Evolutionary conservation across 2,113 vertebrate genomes (phyloP).

Genomic region (Podarcis cretensis): DNA sequence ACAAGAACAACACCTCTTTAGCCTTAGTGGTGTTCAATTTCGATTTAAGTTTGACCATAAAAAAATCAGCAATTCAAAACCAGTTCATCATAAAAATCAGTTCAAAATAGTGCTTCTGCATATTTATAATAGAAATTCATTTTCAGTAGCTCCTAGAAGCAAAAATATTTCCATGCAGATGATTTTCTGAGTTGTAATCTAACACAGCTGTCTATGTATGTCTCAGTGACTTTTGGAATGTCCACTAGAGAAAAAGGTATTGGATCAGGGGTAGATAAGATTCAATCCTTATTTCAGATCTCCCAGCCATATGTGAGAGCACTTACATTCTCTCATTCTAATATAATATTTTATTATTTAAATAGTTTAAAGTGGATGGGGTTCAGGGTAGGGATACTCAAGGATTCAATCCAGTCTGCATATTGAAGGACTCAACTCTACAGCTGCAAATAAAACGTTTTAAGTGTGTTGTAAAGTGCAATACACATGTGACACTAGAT

Average conservation of each 20-base stretch:
- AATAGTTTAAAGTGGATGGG: no score
- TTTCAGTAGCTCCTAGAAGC: slow-evolving; percentile 71
- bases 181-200: slow-evolving; percentile 71
- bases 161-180: slow-evolving; percentile 70
- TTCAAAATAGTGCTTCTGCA: slow-evolving; percentile 70
- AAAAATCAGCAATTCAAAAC: slow-evolving; percentile 73
- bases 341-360: no score
- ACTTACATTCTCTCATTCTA: not conserved
- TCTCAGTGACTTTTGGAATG: slow-evolving; percentile 63
- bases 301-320: not conserved
- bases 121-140: slow-evolving; percentile 77
- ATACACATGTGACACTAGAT: no score
- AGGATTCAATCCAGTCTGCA: not conserved
- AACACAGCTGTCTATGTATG: slow-evolving; percentile 55
- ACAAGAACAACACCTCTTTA: slow-evolving; percentile 60
- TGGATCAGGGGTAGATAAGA: slow-evolving; percentile 41
- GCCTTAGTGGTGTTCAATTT: slow-evolving; percentile 67
- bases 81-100: slow-evolving; percentile 72
- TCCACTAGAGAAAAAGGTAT: slow-evolving; percentile 67
- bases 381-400: not conserved
- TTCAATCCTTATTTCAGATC: not conserved
- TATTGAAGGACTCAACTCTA: not conserved
- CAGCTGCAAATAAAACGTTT: no score
- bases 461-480: no score
- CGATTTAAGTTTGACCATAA: slow-evolving; percentile 70